A percentile compares a stretch with the other conserved stretches of the same genome.
Evolutionary conservation across 2,113 vertebrate genomes (phyloP).

Genomic region (Microcebus ravelobensis): DNA sequence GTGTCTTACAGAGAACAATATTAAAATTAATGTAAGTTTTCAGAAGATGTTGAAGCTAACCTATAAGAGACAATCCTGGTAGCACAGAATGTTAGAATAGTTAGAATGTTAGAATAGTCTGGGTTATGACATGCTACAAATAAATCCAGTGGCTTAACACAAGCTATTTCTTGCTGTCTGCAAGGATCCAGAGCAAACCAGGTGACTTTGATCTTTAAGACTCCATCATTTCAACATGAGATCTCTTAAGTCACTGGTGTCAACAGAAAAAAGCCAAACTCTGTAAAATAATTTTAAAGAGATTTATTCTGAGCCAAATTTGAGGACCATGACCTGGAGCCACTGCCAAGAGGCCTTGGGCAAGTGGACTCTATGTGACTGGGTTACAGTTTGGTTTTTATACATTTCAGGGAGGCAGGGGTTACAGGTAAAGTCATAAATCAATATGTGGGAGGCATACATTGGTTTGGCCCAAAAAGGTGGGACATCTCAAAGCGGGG

Average conservation of each 20-base stretch:
- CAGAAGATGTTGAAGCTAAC: neutral
- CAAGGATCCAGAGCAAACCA: neutral
- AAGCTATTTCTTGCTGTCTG: neutral
- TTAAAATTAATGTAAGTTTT: constrained; percentile 2
- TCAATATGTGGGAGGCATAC: too few relatives aligned
- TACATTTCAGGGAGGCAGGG: too few relatives aligned
- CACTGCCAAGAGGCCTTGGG: too few relatives aligned
- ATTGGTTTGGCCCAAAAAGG: too few relatives aligned
- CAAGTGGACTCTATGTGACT: too few relatives aligned
- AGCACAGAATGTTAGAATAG: neutral
- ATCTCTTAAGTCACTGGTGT: neutral
- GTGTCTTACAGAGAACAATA: neutral
- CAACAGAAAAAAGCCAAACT: too few relatives aligned
- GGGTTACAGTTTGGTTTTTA: too few relatives aligned
- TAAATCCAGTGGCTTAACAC: neutral
- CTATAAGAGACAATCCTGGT: neutral
- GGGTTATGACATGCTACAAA: neutral
- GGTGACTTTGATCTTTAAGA: neutral
- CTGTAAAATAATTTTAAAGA: too few relatives aligned
- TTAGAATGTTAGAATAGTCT: neutral
- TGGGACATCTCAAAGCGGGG: too few relatives aligned
- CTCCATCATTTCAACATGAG: neutral
- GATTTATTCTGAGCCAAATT: too few relatives aligned
- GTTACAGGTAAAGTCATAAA: too few relatives aligned
- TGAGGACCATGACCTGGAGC: too few relatives aligned